phyloP scores from a whole-genome alignment of 2,113 vertebrate genomes.

The Datnioides undecimradiatus region DNA sequence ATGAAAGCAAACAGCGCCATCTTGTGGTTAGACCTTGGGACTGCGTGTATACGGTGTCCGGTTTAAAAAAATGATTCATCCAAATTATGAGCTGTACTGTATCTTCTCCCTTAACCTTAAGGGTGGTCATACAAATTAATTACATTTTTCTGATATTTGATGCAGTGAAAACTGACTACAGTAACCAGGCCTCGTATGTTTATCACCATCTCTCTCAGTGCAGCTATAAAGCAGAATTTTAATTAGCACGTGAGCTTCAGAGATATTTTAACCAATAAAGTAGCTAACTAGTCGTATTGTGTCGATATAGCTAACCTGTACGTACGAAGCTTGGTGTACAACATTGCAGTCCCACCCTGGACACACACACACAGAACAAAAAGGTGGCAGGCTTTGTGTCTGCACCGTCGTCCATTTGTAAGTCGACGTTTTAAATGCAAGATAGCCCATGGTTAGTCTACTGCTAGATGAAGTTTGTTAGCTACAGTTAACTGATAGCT shows the following conservation, averaged over 20 bases:
- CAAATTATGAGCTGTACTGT: background rate
- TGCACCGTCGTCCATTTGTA: background rate
- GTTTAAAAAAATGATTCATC: background rate
- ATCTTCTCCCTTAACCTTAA: background rate
- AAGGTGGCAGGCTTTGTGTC: background rate
- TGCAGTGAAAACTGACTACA: background rate
- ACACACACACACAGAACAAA: too few relatives aligned
- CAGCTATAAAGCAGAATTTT: background rate
- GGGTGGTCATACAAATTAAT: background rate
- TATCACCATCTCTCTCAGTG: background rate
- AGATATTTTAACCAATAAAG: background rate
- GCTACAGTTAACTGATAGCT: background rate
- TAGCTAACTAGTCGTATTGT: background rate
- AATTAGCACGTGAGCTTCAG: background rate
- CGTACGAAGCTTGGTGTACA: background rate
- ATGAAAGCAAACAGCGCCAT: conserved; percentile 8
- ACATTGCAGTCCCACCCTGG: background rate
- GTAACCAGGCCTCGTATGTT: too few relatives aligned
- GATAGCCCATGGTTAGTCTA: background rate
- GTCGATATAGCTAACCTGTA: background rate
- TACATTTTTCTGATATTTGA: too few relatives aligned
- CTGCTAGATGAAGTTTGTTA: background rate
- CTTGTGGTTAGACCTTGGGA: conserved; percentile 22
- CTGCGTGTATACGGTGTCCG: background rate
- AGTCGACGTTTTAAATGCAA: background rate